Percentiles rank a stretch among this genome's conserved stretches.
Evolutionary conservation across 2,113 vertebrate genomes (phyloP).

Genomic region (Oncorhynchus kisutch): DNA sequence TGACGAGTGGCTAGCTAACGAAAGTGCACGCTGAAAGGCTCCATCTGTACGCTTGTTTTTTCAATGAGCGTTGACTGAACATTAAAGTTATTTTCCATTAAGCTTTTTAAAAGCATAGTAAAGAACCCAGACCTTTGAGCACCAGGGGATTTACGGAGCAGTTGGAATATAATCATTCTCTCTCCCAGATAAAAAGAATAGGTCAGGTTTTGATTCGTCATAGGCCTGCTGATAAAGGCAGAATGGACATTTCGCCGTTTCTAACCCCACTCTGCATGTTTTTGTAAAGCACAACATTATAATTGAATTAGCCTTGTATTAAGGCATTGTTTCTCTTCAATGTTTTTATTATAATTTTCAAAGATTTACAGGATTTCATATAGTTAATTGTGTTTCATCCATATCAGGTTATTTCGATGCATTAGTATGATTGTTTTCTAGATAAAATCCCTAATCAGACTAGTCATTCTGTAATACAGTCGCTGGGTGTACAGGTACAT

Average conservation of each 20-base stretch:
- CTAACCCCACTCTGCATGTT: not conserved
- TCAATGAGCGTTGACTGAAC: too few species aligned
- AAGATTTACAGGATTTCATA: not conserved
- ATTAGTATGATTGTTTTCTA: too few species aligned
- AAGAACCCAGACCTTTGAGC: not conserved
- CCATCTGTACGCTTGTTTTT: too few species aligned
- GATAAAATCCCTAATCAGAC: too few species aligned
- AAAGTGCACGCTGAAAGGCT: too few species aligned
- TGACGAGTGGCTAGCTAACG: too few species aligned
- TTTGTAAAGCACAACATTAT: not conserved
- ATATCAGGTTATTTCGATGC: too few species aligned
- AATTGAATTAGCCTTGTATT: not conserved
- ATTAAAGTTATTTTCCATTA: conserved; percentile 9
- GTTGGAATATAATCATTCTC: not conserved
- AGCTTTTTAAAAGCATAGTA: conserved; percentile 19
- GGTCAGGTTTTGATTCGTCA: not conserved
- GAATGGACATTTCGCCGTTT: not conserved
- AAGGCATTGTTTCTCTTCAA: not conserved
- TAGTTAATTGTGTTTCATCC: not conserved
- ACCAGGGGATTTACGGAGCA: not conserved
- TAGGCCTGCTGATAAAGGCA: not conserved
- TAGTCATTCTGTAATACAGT: too few species aligned
- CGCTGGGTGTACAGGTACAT: too few species aligned
- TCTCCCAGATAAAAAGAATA: too few species aligned
- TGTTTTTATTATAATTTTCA: not conserved